phyloP scores from a whole-genome alignment of 2,888 invertebrate species.

The Parthenolecanium corni region DNA sequence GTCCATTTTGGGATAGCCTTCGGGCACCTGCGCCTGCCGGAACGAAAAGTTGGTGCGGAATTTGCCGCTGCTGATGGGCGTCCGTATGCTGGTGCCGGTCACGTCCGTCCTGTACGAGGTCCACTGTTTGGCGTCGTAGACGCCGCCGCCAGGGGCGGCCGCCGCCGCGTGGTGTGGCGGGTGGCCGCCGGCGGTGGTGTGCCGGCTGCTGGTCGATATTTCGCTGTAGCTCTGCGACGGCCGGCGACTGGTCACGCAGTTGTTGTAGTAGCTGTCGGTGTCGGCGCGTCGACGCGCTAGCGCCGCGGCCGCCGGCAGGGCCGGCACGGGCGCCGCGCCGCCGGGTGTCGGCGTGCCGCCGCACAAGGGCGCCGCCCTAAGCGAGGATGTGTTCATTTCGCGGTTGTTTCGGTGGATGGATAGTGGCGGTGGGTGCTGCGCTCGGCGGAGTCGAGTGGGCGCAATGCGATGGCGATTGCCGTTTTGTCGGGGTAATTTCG shows the following conservation, averaged over 20 bases:
- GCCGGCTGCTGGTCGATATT: background rate
- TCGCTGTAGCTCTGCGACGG: background rate
- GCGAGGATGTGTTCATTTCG: background rate
- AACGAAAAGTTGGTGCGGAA: conserved; percentile 19
- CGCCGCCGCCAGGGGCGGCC: background rate
- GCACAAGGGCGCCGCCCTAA: background rate
- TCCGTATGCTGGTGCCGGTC: conserved; percentile 8
- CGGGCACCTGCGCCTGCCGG: conserved; percentile 12
- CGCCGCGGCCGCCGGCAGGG: background rate
- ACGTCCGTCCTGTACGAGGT: conserved; percentile 4
- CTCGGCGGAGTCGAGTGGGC: background rate
- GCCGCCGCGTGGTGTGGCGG: background rate
- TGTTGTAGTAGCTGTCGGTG: background rate
- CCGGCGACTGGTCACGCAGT: background rate
- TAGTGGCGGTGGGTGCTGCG: background rate
- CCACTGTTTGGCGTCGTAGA: background rate
- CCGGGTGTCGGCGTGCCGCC: background rate
- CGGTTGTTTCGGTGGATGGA: background rate
- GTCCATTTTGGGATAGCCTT: conserved; percentile 18
- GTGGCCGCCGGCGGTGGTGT: background rate
- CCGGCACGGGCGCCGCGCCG: background rate
- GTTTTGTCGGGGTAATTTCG: no score
- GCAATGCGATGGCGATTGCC: no score
- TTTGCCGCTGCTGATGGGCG: conserved; percentile 17
- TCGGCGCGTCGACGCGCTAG: background rate